Base-by-base conservation (phyloP, 2,888 invertebrate genomes). In the Syrphus vitripennis region DNA sequence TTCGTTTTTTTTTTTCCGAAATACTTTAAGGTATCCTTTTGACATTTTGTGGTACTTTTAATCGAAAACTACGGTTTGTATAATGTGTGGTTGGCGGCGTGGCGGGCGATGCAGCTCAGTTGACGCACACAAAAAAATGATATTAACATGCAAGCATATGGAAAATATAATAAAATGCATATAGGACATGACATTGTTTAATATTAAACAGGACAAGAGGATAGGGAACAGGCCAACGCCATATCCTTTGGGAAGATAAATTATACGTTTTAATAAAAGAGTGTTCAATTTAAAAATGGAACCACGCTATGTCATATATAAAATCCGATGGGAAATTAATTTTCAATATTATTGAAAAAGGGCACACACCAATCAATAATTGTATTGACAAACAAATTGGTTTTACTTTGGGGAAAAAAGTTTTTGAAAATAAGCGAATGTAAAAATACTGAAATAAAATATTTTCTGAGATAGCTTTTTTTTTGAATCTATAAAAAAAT, bases 21-120 rank as follows among this genome's bases (percentile, higher is more conserved):
- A 48, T 48, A 19, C 19, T 29, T 16, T 29, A 45, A 14, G 55
- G 67, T 45, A 74, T 78, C 31, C 83, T 61, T 79, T 83, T 79
- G 83, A 78, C 83, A 74, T 79, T 83, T 83, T 83, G 74, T 83
- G 83, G 74, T 55, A 63, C 45, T 78, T 82, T 78, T 55, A 61
- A 78, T 67, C 71, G 72, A 45, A 72, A 77, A 67, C 37, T 14
- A 59, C 16, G 34, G 14, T 34, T 29, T 31, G 14, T 70, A 48
- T 55, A 24, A 14, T 50, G 29, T 57, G 19, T 24, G 48, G 61
- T 45, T n/a, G n/a, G n/a, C n/a, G n/a, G n/a, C n/a, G n/a, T n/a
- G n/a, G n/a, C n/a, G n/a, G n/a, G n/a, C 29, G 29, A 45, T 31
- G 45, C 45, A 31, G 19, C n/a, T 31, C 45, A 31, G 19, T 19